A percentile compares a stretch with the other conserved stretches of the same genome.
Conservation (phyloP, 1,140 invertebrate species). For the Eufriesea mexicana region DNA sequence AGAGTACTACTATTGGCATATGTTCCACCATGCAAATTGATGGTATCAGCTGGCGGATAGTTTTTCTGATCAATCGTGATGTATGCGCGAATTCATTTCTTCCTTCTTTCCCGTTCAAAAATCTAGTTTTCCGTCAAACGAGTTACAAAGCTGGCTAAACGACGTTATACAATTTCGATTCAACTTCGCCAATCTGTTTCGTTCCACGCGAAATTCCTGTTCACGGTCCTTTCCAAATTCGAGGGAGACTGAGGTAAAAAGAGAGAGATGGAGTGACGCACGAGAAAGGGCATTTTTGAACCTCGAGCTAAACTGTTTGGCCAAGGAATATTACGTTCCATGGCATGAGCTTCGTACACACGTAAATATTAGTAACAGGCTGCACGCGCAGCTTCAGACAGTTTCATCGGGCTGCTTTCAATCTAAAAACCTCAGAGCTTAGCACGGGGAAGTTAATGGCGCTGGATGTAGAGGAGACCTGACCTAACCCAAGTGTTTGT, state of each 20-base stretch:
- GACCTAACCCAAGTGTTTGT: neutral
- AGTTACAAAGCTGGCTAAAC: neutral
- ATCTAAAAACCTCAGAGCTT: slow-evolving; percentile 5
- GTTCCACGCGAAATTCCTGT: neutral
- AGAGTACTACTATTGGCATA: neutral
- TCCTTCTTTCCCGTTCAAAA: neutral
- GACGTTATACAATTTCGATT: neutral
- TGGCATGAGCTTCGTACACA: neutral
- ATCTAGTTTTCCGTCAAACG: neutral
- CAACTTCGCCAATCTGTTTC: neutral
- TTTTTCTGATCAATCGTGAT: neutral
- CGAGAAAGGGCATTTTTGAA: neutral
- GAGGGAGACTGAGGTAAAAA: neutral
- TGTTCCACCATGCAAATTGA: neutral
- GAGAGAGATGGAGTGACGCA: too few relatives aligned
- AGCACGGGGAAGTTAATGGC: slow-evolving; percentile 3
- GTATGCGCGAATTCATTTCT: neutral
- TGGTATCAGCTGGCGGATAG: neutral
- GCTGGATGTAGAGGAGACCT: neutral
- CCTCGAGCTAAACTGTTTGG: slow-evolving; percentile 8
- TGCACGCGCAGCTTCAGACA: neutral
- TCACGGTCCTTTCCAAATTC: neutral
- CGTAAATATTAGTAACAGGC: slow-evolving; percentile 15
- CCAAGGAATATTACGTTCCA: neutral
- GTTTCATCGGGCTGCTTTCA: slow-evolving; percentile 20